These are phyloP conservation scores for Clanis bilineata DNA, from an alignment of 2,888 invertebrate genomes.

Conservation along the genomic window DNA sequence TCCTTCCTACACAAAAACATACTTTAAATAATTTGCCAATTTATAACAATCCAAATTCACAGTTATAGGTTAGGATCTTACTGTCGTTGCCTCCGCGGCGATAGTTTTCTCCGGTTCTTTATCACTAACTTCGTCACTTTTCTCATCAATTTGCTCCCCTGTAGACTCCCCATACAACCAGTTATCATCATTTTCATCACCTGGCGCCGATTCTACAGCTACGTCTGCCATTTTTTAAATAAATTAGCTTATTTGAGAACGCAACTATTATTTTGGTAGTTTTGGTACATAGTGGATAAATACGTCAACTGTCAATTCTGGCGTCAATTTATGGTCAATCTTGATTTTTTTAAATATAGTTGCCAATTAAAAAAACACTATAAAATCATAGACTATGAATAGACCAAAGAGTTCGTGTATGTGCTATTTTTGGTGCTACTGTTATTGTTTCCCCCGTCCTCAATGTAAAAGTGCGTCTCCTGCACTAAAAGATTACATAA, in stretches of 20 bases:
- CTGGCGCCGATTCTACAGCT: slow-evolving; percentile 60
- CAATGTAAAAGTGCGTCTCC: too few relatives aligned
- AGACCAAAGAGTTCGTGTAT: too few relatives aligned
- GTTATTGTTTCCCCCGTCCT: too few relatives aligned
- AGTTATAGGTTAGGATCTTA: slow-evolving; percentile 37
- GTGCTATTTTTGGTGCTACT: too few relatives aligned
- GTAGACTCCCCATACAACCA: slow-evolving; percentile 93
- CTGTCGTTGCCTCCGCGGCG: slow-evolving; percentile 27
- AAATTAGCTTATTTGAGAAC: neutral
- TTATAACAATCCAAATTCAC: neutral
- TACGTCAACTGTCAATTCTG: slow-evolving; percentile 1
- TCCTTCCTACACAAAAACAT: slow-evolving; percentile 15
- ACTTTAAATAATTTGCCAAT: neutral
- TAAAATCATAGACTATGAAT: too few relatives aligned
- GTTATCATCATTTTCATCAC: slow-evolving; percentile 90
- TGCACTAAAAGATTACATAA: too few relatives aligned
- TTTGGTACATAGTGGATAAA: too few relatives aligned
- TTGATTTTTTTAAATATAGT: neutral
- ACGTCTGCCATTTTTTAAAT: slow-evolving; percentile 64
- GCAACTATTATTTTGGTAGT: slow-evolving; percentile 1
- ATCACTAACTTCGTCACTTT: slow-evolving; percentile 38
- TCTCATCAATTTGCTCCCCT: slow-evolving; percentile 59
- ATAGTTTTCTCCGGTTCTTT: slow-evolving; percentile 39
- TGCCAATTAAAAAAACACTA: too few relatives aligned
- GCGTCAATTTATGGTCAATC: too few relatives aligned